phyloP scores from a whole-genome alignment of 2,888 invertebrate genomes.

The Drosophila tanythrix region DNA sequence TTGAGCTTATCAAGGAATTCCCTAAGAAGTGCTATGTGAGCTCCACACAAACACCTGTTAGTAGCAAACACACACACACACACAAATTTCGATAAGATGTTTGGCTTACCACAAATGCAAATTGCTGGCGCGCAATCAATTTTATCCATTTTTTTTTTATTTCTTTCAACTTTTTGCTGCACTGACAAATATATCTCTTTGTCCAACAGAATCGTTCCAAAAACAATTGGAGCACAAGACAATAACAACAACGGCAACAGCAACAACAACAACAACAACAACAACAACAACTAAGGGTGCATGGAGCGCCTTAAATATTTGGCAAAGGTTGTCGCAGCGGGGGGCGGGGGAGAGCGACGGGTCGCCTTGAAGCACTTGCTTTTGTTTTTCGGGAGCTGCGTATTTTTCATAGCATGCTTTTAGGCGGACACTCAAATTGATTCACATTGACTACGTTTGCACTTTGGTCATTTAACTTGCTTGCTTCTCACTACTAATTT shows the following conservation, averaged over 20 bases:
- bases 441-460: background rate
- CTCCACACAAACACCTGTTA: conserved; percentile 52
- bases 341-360: rapidly evolving
- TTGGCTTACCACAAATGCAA: conserved; percentile 53
- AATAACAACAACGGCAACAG: background rate
- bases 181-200: background rate
- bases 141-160: conserved; percentile 4
- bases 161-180: background rate
- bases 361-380: conserved; percentile 3
- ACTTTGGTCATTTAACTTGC: background rate
- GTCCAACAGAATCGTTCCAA: background rate
- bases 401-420: conserved; percentile 29
- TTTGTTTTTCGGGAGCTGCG: conserved; percentile 5
- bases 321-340: background rate
- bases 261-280: background rate
- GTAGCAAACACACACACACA: conserved; percentile 14
- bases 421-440: conserved; percentile 19
- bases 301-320: background rate
- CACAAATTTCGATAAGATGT: background rate
- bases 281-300: background rate
- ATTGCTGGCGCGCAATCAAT: conserved; percentile 44
- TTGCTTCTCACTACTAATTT: background rate
- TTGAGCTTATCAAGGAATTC: too few species aligned
- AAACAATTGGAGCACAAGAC: background rate
- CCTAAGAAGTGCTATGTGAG: background rate